Base-by-base conservation (phyloP, 37 sponge, comb jelly and placozoan species). In the Oscarella lobularis region DNA sequence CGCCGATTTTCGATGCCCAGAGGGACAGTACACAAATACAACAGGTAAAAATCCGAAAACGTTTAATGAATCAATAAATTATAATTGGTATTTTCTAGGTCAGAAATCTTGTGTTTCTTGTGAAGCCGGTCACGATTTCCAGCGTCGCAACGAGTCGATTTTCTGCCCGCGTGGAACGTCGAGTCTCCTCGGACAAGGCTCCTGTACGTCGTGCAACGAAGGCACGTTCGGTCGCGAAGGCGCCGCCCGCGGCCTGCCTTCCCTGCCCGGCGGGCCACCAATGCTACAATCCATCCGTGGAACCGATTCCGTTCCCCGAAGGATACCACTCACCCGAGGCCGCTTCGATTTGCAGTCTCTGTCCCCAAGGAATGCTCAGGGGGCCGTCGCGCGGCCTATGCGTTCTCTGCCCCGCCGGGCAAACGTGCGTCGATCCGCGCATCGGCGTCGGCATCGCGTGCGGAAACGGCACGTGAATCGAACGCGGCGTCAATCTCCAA, bases 131-230 rank as follows among this genome's bases (percentile, higher is more conserved):
- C 71, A 14, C 33, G 4, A 68, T 5, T 68, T 32, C 71, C 6
- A 34, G 71, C 29, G 31, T 35, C 71, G 71, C 31, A 14, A 4
- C 71, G 71, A 4, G 71, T 68, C 71, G 29, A 35, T 68, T 4
- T 14, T 38, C 40, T 81, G 81, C 38, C 81, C 81, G 3, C 75
- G 67, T 34, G 81, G 81, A 5, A 68, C 71, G 71, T 34, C 38
- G 35, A 68, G 71, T 20, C 29, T 4, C 4, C 4, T 29, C 31
- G 71, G 29, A 4, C 29, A 6, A 34, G 20, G 4, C n/a, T 39
- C 9, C 40, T 74, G 75, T 34, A 39, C 55, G 9, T 9, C 40
- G 54, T 74, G 75, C 75, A 48, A 20, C 20, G 14, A 9, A 20
- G 60, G 60, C 9, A 27, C 20, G 9, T 48, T 48, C 71, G 33